A percentile compares a stretch with the other conserved stretches of the same genome.
phyloP scores from a whole-genome alignment of 2,888 invertebrate genomes.

The Cylloceria caligata region DNA sequence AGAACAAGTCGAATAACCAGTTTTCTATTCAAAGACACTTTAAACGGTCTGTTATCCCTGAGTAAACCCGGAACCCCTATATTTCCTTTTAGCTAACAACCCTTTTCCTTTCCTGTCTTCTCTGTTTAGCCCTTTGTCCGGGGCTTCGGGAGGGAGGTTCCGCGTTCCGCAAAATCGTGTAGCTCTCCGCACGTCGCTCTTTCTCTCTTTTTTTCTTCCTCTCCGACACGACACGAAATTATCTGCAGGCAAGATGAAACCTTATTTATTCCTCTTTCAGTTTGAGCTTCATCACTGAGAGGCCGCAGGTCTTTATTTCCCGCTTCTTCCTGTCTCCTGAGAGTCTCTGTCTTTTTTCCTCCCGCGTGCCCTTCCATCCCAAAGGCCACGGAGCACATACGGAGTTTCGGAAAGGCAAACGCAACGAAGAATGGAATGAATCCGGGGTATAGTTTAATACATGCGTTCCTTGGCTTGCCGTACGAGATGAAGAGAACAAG shows the following conservation, averaged over 20 bases:
- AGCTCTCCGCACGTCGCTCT: slow-evolving; percentile 61
- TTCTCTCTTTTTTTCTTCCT: slow-evolving; percentile 56
- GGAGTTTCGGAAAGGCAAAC: slow-evolving; percentile 76
- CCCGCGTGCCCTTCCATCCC: slow-evolving; percentile 41
- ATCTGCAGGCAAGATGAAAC: slow-evolving; percentile 69
- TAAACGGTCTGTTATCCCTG: slow-evolving; percentile 69
- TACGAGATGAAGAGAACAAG: slow-evolving; percentile 63
- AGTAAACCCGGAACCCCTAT: slow-evolving; percentile 67
- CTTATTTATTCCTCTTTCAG: slow-evolving; percentile 14
- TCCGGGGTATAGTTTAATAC: slow-evolving; percentile 68
- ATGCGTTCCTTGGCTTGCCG: slow-evolving; percentile 58
- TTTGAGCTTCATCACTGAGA: slow-evolving; percentile 43
- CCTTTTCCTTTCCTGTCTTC: slow-evolving; percentile 57
- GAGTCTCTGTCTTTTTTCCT: slow-evolving; percentile 27
- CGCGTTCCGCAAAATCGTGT: slow-evolving; percentile 72
- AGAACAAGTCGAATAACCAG: slow-evolving; percentile 72
- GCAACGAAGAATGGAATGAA: slow-evolving; percentile 75
- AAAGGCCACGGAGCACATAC: slow-evolving; percentile 20
- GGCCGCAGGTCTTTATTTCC: slow-evolving; percentile 37
- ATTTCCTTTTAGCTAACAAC: slow-evolving; percentile 63
- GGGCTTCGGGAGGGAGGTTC: slow-evolving; percentile 66
- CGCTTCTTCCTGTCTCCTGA: slow-evolving; percentile 41
- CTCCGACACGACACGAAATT: slow-evolving; percentile 72
- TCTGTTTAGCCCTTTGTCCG: slow-evolving; percentile 59
- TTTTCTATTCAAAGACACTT: slow-evolving; percentile 77